Percentiles rank a stretch among this genome's conserved stretches.
These are phyloP conservation scores for Nomada hirtipes DNA, from an alignment of 2,888 invertebrate species.

Conservation along the genomic window DNA sequence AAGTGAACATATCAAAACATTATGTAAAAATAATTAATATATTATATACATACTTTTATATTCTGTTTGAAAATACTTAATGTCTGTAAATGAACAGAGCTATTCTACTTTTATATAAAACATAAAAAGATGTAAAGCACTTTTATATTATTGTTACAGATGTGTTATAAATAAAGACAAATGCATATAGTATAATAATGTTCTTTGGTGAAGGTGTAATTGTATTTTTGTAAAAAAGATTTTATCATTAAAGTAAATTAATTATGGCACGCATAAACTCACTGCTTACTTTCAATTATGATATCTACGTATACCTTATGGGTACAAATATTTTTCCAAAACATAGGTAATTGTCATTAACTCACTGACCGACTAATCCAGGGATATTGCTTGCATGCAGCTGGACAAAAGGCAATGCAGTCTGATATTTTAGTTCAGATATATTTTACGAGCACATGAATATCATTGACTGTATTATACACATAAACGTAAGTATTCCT, in stretches of 20 bases:
- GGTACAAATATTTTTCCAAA: conserved; percentile 45
- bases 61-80: conserved; percentile 61
- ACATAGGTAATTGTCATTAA: conserved; percentile 63
- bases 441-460: conserved; percentile 76
- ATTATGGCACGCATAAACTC: conserved; percentile 7
- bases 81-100: conserved; percentile 56
- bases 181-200: conserved; percentile 54
- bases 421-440: conserved; percentile 76
- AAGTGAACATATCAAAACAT: conserved; percentile 55
- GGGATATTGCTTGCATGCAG: conserved; percentile 82
- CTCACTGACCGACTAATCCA: conserved; percentile 64
- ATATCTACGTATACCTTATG: conserved; percentile 21
- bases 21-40: conserved; percentile 66
- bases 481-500: conserved; percentile 61
- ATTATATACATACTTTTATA: conserved; percentile 71
- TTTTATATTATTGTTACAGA: conserved; percentile 71
- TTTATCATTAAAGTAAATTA: conserved; percentile 38
- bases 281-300: conserved; percentile 14
- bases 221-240: conserved; percentile 46
- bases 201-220: conserved; percentile 48
- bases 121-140: conserved; percentile 61
- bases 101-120: conserved; percentile 67
- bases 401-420: conserved; percentile 79
- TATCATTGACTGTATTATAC: conserved; percentile 34
- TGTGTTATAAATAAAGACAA: conserved; percentile 68